These are phyloP conservation scores for Cheirogaleus major DNA, from an alignment of 2,797 vertebrate species.

Conservation along the genomic window DNA sequence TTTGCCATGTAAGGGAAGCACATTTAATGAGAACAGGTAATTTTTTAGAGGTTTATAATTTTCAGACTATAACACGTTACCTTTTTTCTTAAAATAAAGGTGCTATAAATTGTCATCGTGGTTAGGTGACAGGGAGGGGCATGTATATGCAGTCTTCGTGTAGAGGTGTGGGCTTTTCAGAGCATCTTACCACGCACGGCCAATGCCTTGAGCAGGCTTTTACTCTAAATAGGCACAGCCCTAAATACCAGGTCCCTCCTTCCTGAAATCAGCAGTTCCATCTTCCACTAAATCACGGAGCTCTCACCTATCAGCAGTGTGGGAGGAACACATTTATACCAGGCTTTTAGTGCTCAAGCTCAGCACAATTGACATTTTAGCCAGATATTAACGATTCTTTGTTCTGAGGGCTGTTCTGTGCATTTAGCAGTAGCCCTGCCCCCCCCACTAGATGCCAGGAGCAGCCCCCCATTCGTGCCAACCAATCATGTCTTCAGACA, in stretches of 20 bases:
- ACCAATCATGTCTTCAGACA: background rate
- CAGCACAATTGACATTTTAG: background rate
- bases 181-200: background rate
- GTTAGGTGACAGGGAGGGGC: background rate
- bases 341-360: background rate
- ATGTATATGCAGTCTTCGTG: background rate
- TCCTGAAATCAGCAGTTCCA: background rate
- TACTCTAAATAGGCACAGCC: background rate
- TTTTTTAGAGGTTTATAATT: slow-evolving; percentile 26
- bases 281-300: rapidly evolving
- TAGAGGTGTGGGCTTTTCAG: background rate
- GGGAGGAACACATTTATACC: background rate
- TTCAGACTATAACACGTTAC: background rate
- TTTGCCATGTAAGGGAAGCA: background rate
- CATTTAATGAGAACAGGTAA: background rate
- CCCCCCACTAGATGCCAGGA: rapidly evolving
- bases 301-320: rapidly evolving
- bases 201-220: background rate
- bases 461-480: background rate
- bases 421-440: no score
- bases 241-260: background rate
- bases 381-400: background rate
- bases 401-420: background rate
- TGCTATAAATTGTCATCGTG: background rate
- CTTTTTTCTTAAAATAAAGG: slow-evolving; percentile 33